Conservation (phyloP, 2,888 invertebrate species). For the Drosophila suboccidentalis region DNA sequence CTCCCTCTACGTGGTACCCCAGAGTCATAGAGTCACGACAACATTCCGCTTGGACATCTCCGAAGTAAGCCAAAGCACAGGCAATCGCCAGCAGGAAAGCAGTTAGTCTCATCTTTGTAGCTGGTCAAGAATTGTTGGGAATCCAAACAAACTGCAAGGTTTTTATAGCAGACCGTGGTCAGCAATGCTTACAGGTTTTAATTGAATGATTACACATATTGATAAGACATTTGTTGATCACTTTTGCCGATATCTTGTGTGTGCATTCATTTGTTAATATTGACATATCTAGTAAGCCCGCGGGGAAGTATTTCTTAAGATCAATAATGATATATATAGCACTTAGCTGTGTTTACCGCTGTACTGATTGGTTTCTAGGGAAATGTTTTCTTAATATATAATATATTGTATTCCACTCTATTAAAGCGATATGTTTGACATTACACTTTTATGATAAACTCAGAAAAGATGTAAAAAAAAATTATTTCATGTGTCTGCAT, state of each 20-base stretch:
- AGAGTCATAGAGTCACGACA: constrained; percentile 7
- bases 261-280: background rate
- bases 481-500: no score
- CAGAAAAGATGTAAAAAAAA: no score
- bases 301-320: background rate
- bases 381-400: background rate
- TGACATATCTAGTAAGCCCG: background rate
- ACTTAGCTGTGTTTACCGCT: background rate
- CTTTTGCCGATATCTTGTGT: background rate
- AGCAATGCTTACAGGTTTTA: background rate
- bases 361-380: background rate
- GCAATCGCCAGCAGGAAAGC: constrained; percentile 10
- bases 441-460: no score
- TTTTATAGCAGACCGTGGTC: background rate
- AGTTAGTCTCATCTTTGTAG: constrained; percentile 7
- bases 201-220: background rate
- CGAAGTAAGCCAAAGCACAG: constrained; percentile 10
- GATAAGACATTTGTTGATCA: background rate
- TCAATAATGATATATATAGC: background rate
- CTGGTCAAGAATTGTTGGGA: background rate
- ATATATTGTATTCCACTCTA: no score
- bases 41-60: constrained; percentile 3
- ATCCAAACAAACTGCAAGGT: background rate
- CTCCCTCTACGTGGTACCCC: background rate
- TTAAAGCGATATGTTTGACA: no score